phyloP scores from a whole-genome alignment of 2,113 vertebrate species.

The Pseudopipra pipra region DNA sequence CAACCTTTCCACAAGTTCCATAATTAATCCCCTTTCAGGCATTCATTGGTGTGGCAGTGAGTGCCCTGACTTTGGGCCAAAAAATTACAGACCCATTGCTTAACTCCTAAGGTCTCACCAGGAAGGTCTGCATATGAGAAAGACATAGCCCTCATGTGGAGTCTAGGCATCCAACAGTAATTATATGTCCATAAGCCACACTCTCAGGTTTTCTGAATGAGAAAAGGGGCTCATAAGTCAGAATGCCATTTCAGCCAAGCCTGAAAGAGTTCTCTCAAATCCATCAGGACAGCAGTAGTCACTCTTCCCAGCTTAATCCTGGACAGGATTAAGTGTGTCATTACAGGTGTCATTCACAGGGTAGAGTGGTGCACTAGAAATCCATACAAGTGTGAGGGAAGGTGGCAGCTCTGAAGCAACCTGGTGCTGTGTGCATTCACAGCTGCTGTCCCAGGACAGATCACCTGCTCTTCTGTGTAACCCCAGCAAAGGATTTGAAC shows the following conservation, averaged over 20 bases:
- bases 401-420: background rate
- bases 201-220: background rate
- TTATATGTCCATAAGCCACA: background rate
- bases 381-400: background rate
- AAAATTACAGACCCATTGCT: background rate
- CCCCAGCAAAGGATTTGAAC: background rate
- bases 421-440: background rate
- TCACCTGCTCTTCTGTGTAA: background rate
- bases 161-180: background rate
- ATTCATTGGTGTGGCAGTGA: background rate
- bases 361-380: background rate
- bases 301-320: background rate
- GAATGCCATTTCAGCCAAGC: background rate
- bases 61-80: background rate
- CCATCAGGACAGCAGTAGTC: background rate
- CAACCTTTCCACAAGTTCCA: background rate
- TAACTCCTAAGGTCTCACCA: background rate
- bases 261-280: background rate
- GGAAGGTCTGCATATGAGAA: background rate
- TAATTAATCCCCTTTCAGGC: background rate
- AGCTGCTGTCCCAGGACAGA: background rate
- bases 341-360: accelerated
- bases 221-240: background rate
- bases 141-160: background rate
- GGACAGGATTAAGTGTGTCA: too few relatives aligned